Conservation (phyloP, 2,888 invertebrate species). For the Eupithecia abbreviata region DNA sequence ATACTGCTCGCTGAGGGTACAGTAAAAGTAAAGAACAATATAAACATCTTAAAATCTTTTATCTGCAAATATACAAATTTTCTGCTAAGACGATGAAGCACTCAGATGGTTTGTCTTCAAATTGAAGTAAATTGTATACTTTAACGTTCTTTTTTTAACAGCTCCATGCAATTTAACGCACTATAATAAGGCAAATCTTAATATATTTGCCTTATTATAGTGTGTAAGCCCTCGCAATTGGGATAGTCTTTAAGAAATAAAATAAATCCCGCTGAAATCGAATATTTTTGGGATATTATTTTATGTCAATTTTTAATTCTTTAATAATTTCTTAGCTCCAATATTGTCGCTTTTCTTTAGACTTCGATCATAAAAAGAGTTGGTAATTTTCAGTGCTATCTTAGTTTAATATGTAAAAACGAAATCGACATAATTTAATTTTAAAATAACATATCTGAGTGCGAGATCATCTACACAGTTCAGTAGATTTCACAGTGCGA, state of each 20-base stretch:
- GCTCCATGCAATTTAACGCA: too few species aligned
- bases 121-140: neutral
- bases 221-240: too few species aligned
- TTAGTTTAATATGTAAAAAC: too few species aligned
- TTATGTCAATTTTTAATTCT: too few species aligned
- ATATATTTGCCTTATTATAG: too few species aligned
- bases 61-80: conserved; percentile 15
- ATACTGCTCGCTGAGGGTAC: conserved; percentile 9
- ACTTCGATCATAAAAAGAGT: neutral
- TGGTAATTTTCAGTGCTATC: too few species aligned
- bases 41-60: conserved; percentile 9
- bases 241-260: too few species aligned
- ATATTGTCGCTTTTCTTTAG: neutral
- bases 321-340: neutral
- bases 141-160: too few species aligned
- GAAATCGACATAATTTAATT: neutral
- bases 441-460: neutral
- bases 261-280: too few species aligned
- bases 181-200: too few species aligned
- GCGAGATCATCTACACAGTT: neutral
- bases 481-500: neutral
- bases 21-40: conserved; percentile 12
- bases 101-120: neutral
- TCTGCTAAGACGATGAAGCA: neutral
- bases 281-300: too few species aligned